These are phyloP conservation scores for Phoenicopterus ruber DNA, from an alignment of 2,113 vertebrate genomes.

Conservation along the genomic window DNA sequence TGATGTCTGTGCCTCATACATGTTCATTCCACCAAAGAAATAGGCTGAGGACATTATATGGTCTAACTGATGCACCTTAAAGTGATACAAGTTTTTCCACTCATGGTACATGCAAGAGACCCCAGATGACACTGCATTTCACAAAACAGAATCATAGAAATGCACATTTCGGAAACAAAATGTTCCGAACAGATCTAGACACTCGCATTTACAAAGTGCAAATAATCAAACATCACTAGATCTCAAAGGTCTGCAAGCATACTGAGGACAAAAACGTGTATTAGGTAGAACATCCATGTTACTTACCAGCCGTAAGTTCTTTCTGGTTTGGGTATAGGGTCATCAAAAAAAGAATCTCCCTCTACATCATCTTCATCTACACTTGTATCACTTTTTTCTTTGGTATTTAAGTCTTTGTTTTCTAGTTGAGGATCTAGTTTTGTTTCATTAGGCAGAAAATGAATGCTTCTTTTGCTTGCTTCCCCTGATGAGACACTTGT, in stretches of 20 bases:
- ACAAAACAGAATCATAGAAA: background rate
- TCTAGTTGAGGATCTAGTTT: conserved; percentile 46
- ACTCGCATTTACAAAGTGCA: background rate
- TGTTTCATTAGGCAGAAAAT: conserved; percentile 51
- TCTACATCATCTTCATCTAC: conserved; percentile 76
- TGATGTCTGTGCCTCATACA: background rate
- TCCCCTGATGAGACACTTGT: conserved; percentile 63
- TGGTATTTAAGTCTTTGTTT: conserved; percentile 19
- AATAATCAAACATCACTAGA: background rate
- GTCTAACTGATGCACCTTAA: background rate
- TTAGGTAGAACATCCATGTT: background rate
- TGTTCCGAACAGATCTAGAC: background rate
- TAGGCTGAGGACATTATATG: background rate
- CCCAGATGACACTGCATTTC: background rate
- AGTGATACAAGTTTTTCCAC: background rate
- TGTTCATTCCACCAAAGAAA: background rate
- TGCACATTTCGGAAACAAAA: background rate
- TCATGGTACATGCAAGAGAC: background rate
- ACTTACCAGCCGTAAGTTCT: conserved; percentile 86
- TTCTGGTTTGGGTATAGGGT: conserved; percentile 88
- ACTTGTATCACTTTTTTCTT: conserved; percentile 47
- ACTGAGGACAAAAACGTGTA: background rate
- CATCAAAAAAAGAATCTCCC: conserved; percentile 94
- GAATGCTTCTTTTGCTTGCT: conserved; percentile 62
- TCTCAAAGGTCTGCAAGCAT: background rate